phyloP scores from a whole-genome alignment of 1,140 invertebrate genomes.

The Sycobia sp. region DNA sequence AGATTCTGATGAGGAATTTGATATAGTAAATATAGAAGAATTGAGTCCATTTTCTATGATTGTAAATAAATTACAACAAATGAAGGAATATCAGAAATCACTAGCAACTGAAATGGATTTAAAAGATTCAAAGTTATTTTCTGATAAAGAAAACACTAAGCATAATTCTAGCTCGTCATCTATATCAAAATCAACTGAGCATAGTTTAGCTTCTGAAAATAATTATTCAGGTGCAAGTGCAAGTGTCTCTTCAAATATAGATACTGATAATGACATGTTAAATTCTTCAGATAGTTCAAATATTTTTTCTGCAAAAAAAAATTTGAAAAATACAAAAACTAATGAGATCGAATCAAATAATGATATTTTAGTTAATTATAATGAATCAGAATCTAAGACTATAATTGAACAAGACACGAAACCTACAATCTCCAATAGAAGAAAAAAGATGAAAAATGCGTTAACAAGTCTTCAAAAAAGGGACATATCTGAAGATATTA shows the following conservation, averaged over 20 bases:
- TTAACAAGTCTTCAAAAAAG: background rate
- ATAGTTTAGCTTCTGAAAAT: background rate
- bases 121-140: background rate
- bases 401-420: background rate
- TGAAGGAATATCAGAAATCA: background rate
- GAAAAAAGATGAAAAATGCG: background rate
- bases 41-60: slow-evolving; percentile 6
- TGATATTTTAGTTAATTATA: background rate
- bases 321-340: slow-evolving; percentile 4
- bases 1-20: slow-evolving; percentile 22
- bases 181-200: background rate
- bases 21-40: slow-evolving; percentile 19
- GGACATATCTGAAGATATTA: no score
- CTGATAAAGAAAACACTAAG: background rate
- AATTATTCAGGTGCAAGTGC: background rate
- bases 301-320: background rate
- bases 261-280: background rate
- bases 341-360: background rate
- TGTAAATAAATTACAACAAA: background rate
- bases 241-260: background rate
- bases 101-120: background rate
- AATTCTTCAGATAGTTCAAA: no score
- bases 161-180: background rate
- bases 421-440: background rate
- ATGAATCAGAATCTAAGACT: background rate